Evolutionary conservation across 2,888 invertebrate genomes (phyloP).

Genomic region (Tenthredo notha): DNA sequence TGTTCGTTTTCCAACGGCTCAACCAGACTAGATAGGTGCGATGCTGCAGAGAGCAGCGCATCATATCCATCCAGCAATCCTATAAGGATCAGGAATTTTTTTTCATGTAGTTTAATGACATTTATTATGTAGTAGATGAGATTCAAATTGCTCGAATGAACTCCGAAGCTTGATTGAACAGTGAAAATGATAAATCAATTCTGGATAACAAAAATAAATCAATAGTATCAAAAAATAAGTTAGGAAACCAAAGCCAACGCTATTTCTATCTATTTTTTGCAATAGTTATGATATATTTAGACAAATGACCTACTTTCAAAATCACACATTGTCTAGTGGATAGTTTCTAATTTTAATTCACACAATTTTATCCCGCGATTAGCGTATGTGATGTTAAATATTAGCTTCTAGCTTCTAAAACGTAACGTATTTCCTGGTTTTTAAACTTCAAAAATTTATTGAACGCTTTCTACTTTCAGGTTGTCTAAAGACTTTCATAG

Average conservation of each 20-base stretch:
- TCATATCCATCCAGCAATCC: slow-evolving; percentile 83
- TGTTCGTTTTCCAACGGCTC: slow-evolving; percentile 82
- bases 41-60: slow-evolving; percentile 82
- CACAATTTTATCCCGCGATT: slow-evolving; percentile 27
- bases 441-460: background rate
- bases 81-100: slow-evolving; percentile 65
- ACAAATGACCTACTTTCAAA: slow-evolving; percentile 51
- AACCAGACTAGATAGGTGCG: slow-evolving; percentile 81
- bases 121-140: background rate
- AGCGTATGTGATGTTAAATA: background rate
- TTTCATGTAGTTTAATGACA: background rate
- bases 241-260: background rate
- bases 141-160: background rate
- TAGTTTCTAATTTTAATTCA: slow-evolving; percentile 51
- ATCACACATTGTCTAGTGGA: slow-evolving; percentile 45
- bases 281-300: slow-evolving; percentile 53
- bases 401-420: background rate
- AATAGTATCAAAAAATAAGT: slow-evolving; percentile 7
- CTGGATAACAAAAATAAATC: background rate
- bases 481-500: background rate
- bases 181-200: background rate
- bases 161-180: background rate
- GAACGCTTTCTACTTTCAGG: background rate
- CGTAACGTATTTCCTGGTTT: background rate
- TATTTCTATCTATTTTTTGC: slow-evolving; percentile 41